These are phyloP conservation scores for Prosopocoilus inquinatus DNA, from an alignment of 2,888 invertebrate species.

Conservation along the genomic window DNA sequence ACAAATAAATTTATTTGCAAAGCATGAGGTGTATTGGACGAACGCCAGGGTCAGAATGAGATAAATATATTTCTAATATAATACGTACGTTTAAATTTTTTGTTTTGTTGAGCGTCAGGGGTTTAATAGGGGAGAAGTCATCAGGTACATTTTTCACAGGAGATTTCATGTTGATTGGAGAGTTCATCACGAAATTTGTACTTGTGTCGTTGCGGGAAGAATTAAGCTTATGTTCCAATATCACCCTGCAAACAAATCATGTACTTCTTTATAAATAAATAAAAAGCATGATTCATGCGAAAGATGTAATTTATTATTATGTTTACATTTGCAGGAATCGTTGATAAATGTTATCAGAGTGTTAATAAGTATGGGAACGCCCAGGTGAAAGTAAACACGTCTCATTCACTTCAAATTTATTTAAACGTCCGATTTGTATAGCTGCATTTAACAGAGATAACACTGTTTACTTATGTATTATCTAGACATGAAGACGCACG, in stretches of 20 bases:
- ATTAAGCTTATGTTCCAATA: slow-evolving; percentile 20
- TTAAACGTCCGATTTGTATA: too few relatives aligned
- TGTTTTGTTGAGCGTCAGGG: slow-evolving; percentile 6
- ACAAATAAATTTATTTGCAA: not conserved
- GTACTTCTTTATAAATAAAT: not conserved
- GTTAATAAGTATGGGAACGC: too few relatives aligned
- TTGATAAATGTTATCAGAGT: too few relatives aligned
- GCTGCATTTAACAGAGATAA: too few relatives aligned
- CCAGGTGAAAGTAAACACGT: too few relatives aligned
- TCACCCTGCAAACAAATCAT: slow-evolving; percentile 19
- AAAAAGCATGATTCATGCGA: too few relatives aligned
- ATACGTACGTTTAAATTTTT: slow-evolving; percentile 12
- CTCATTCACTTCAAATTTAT: too few relatives aligned
- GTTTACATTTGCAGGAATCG: too few relatives aligned
- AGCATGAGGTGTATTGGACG: not conserved
- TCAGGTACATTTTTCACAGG: slow-evolving; percentile 28
- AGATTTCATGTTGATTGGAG: slow-evolving; percentile 18
- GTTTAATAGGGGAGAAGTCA: slow-evolving; percentile 18
- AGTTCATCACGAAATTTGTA: slow-evolving; percentile 24
- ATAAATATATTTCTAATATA: not conserved
- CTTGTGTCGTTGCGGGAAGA: slow-evolving; percentile 18
- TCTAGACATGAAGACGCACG: too few relatives aligned
- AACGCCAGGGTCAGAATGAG: not conserved
- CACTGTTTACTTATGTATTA: too few relatives aligned
- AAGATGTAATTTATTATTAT: too few relatives aligned